phyloP scores from a whole-genome alignment of 2,888 invertebrate species.

The Agriotes lineatus region DNA sequence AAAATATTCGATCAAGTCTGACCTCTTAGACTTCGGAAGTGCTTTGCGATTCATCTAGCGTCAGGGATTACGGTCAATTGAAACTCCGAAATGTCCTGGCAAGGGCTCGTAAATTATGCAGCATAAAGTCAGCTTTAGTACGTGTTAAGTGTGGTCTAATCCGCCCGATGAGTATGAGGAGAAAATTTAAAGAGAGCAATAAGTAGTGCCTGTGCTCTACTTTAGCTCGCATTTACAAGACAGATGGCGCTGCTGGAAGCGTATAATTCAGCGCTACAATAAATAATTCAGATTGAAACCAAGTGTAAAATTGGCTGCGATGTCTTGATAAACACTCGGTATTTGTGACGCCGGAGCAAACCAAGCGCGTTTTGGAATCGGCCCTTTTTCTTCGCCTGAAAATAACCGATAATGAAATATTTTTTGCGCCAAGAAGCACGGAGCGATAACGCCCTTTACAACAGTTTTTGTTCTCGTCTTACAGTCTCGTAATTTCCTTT shows the following conservation, averaged over 20 bases:
- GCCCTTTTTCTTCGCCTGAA: constrained; percentile 17
- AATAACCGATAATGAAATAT: constrained; percentile 34
- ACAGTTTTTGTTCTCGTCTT: constrained; percentile 24
- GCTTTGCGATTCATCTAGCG: constrained; percentile 7
- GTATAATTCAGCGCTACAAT: constrained; percentile 36
- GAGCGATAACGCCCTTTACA: constrained; percentile 11
- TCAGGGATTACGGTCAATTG: constrained; percentile 24
- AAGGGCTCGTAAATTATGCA: constrained; percentile 25
- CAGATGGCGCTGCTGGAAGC: constrained; percentile 26
- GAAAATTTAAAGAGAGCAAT: constrained; percentile 19
- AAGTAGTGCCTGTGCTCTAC: constrained; percentile 17
- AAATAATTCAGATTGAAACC: constrained; percentile 39
- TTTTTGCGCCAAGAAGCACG: constrained; percentile 15
- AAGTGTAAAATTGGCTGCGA: constrained; percentile 36
- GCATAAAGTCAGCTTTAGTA: constrained; percentile 17
- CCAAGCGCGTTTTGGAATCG: constrained; percentile 12
- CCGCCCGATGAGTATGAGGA: neutral
- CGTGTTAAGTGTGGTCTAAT: constrained; percentile 14
- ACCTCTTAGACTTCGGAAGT: constrained; percentile 6
- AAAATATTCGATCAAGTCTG: constrained; percentile 13
- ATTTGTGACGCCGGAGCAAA: constrained; percentile 23
- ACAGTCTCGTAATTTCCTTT: constrained; percentile 15
- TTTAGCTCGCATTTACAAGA: constrained; percentile 25
- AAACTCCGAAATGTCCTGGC: constrained; percentile 15
- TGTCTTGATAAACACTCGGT: constrained; percentile 34